Percentiles rank a stretch among this genome's conserved stretches.
Evolutionary conservation across 23 tunicate genomes (phyloP).

Genomic region (Trididemnum nubilum): DNA sequence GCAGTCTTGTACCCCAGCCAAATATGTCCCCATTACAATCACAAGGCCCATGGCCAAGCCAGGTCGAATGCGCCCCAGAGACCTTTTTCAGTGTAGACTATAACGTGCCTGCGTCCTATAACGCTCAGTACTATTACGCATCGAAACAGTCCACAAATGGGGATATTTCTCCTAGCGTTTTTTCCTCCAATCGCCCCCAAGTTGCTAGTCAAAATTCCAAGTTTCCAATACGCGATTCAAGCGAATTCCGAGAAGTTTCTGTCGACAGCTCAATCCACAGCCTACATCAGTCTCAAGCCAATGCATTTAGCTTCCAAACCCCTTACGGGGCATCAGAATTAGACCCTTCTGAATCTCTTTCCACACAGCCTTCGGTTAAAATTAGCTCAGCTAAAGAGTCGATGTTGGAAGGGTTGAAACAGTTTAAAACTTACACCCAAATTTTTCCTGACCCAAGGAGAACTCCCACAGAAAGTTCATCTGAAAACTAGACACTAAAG

Average conservation of each 20-base stretch:
- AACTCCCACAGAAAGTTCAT: slow-evolving; percentile 41
- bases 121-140: not conserved
- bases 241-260: not conserved
- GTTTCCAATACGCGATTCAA: not conserved
- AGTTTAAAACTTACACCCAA: slow-evolving; percentile 54
- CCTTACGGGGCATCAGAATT: not conserved
- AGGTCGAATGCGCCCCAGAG: slow-evolving; percentile 52
- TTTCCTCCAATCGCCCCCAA: not conserved
- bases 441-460: slow-evolving; percentile 33
- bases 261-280: slow-evolving; percentile 1
- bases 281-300: not conserved
- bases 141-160: not conserved
- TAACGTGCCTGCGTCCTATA: slow-evolving; percentile 8
- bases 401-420: slow-evolving; percentile 43
- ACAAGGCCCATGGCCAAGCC: slow-evolving; percentile 29
- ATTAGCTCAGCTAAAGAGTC: slow-evolving; percentile 60
- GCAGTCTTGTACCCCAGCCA: slow-evolving; percentile 25
- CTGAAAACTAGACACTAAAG: too few species aligned
- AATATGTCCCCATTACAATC: slow-evolving; percentile 14
- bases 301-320: slow-evolving; percentile 6
- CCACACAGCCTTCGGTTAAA: slow-evolving; percentile 10
- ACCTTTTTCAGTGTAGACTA: slow-evolving; percentile 63
- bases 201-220: not conserved
- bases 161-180: not conserved
- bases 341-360: not conserved